A percentile compares a stretch with the other conserved stretches of the same genome.
phyloP scores from a whole-genome alignment of 2,113 vertebrate genomes.

The Columba janthina region DNA sequence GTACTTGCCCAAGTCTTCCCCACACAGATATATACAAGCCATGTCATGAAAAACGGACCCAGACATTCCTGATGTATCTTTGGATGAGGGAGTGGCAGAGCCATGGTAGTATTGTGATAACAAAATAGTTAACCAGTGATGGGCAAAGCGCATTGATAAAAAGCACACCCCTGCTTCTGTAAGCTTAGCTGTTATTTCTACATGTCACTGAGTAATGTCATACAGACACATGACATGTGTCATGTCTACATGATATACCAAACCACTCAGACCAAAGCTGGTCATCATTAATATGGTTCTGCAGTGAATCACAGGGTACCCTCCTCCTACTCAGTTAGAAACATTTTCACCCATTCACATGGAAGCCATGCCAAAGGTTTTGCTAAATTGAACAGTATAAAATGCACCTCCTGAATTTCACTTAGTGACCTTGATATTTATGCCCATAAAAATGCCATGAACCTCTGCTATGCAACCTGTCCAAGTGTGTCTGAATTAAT shows the following conservation, averaged over 20 bases:
- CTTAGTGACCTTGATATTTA: neutral
- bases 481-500: neutral
- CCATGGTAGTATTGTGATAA: neutral
- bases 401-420: neutral
- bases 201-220: rapidly evolving
- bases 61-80: neutral
- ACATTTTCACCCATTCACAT: neutral
- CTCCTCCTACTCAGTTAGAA: rapidly evolving
- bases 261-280: neutral
- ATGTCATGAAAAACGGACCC: neutral
- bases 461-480: neutral
- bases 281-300: neutral
- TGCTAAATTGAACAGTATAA: neutral
- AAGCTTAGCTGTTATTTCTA: neutral
- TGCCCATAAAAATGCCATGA: neutral
- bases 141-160: neutral
- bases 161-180: neutral
- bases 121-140: neutral
- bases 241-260: neutral
- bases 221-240: neutral
- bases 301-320: neutral
- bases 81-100: neutral
- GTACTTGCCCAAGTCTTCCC: neutral
- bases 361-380: neutral
- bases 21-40: neutral